Base-by-base conservation (phyloP, 2,888 invertebrate genomes). In the Cyaniris semiargus region DNA sequence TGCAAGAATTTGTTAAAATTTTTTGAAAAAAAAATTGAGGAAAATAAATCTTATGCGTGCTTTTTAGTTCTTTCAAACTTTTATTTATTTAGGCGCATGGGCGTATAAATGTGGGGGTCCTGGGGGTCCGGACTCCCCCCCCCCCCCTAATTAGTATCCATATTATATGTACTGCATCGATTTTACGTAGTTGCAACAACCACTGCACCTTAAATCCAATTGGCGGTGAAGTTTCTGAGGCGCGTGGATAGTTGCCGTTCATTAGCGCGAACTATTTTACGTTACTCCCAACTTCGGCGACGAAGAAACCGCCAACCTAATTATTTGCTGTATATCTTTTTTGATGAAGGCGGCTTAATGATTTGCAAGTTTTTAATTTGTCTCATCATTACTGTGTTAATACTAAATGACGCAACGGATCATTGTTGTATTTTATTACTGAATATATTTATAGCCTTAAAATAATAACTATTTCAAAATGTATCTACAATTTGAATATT, bases 201-300 rank as follows among this genome's bases (percentile, higher is more conserved):
- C n/a, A n/a, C n/a, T n/a, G n/a, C n/a, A n/a, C 76, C 56, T 23
- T 71, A 76, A 76, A 76, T 76, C 38, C 56, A 76, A 72, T 70
- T 76, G 56, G 21, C 34, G 6, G 38, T 31, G 44, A 76, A 76
- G 23, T 76, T 76, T 56, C 34, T 71, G 76, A 34, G 53, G 76
- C 56, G 34, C 71, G 56, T 56, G 56, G 71, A 76, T 72, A 76
- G 48, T 76, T 18, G 23, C 21, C 72, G 58, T 72, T 76, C 76
- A 60, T 72, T 76, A 76, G 34, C 27, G 70, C 21, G 34, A 76
- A 76, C 76, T 76, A 76, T 76, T 72, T 38, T 27, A 58, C 58
- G 60, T 77, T 44, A 72, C 44, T 18, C 72, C 60, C n/a, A 74
- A 77, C 71, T 72, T 60, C 38, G 58, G 60, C 18, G 44, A 13